Base-by-base conservation (phyloP, 2,113 vertebrate species). In the Lontra canadensis region DNA sequence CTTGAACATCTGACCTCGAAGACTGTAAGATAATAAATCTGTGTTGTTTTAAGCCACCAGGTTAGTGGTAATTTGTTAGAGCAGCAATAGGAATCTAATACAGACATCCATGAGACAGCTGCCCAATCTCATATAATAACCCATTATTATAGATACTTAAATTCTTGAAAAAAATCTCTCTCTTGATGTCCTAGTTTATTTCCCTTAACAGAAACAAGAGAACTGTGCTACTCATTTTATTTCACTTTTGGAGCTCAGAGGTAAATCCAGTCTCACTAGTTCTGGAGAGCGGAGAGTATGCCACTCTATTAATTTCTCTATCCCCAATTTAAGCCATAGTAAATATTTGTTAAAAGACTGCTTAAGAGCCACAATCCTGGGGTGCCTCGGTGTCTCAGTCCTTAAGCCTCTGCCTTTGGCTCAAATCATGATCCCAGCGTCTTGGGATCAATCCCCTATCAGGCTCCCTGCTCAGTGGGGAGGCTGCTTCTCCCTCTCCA, bases 301-400 rank as follows among this genome's bases (percentile, higher is more conserved):
- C 67, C 29, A 44, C 71, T 81, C 55, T 29, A 52, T 86, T 63
- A 59, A 79, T 71, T 89, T 61, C 59, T 85, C 79, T 55, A 44
- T 67, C 34, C 20, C 31, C 67, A 67, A 7, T 25, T 12, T 87
- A 47, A 65, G 25, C 31, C 47, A 49, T 15, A 49, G 93, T 59
- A 86, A 90, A 63, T 73, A 83, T 69, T 88, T 88, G 39, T 83
- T 92, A 88, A 92, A 88, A 49, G 42, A 84, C 36, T 84, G 42
- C 71, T 80, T 63, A 73, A 93, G 36, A 73, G 44, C 47, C 90
- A 90, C 31, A 52, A 52, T 52, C 52, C 52, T 52, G 52, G 17
- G 52, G 52, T 0, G 4, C 52, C 15, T 52, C 17, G 5, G 15
- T 52, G 52, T 52, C 52, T 52, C 52, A 52, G 52, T 18, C 17